Evolutionary conservation across 2,797 vertebrate genomes (phyloP).

Genomic region (Lepus oiostolus): DNA sequence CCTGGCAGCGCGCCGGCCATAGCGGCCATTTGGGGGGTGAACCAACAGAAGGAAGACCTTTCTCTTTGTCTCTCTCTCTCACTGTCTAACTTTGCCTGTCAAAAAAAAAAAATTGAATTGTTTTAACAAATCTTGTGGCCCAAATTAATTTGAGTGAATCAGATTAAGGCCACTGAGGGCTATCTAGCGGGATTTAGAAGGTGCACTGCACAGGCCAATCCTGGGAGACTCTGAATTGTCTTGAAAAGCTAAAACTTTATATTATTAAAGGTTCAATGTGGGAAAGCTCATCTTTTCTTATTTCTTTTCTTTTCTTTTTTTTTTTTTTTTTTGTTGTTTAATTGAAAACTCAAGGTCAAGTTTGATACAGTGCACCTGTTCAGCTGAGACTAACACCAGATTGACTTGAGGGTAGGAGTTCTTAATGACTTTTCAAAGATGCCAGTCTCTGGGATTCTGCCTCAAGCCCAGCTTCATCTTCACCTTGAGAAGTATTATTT

Average conservation of each 20-base stretch:
- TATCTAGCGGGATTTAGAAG: background rate
- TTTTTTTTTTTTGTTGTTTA: background rate
- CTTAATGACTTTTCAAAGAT: constrained; percentile 50
- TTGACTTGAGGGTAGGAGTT: constrained; percentile 15
- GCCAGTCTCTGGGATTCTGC: constrained; percentile 41
- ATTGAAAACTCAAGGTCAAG: constrained; percentile 55
- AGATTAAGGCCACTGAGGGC: constrained; percentile 25
- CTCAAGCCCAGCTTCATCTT: constrained; percentile 56
- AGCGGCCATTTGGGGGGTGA: too few relatives aligned
- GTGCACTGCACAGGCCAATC: background rate
- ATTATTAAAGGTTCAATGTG: constrained; percentile 48
- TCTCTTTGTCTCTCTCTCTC: too few relatives aligned
- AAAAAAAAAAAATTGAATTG: constrained; percentile 27
- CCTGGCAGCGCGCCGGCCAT: too few relatives aligned
- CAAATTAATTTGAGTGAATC: constrained; percentile 53
- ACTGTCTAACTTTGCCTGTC: too few relatives aligned
- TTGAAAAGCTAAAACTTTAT: constrained; percentile 56
- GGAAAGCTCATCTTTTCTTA: constrained; percentile 28
- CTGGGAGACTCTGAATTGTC: constrained; percentile 48
- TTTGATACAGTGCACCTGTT: background rate
- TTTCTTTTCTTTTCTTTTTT: too few relatives aligned
- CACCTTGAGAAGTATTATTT: constrained; percentile 58
- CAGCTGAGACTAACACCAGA: constrained; percentile 44
- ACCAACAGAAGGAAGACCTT: too few relatives aligned
- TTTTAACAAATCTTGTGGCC: constrained; percentile 61